Evolutionary conservation across 2,888 invertebrate genomes (phyloP).

Genomic region (Resseliella maxima): DNA sequence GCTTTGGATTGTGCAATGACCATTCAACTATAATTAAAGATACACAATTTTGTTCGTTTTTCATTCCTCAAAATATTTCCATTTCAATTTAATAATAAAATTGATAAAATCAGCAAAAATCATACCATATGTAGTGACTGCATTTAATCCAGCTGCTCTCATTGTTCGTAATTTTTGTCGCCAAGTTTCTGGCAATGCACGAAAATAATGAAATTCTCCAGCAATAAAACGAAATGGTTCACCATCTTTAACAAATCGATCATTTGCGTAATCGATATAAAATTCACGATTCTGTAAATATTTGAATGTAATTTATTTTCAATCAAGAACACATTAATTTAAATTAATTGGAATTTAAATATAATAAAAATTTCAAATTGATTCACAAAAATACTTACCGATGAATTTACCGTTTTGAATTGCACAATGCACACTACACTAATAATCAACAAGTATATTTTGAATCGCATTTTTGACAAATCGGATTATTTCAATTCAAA

Average conservation of each 20-base stretch:
- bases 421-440: background rate
- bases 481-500: background rate
- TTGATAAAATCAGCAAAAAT: too few species aligned
- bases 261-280: slow-evolving; percentile 70
- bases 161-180: too few species aligned
- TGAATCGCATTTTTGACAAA: background rate
- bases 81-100: too few species aligned
- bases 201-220: slow-evolving; percentile 90
- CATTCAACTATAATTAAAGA: too few species aligned
- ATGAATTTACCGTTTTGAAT: background rate
- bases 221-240: slow-evolving; percentile 77
- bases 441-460: background rate
- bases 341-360: too few species aligned
- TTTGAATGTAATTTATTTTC: background rate
- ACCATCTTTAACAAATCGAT: slow-evolving; percentile 79
- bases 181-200: slow-evolving; percentile 67
- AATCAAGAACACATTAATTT: background rate
- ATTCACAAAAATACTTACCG: background rate
- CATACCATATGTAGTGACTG: slow-evolving; percentile 84
- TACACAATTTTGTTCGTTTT: too few species aligned
- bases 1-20: slow-evolving; percentile 87
- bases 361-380: background rate
- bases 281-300: slow-evolving; percentile 64
- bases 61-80: too few species aligned
- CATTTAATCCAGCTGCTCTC: too few species aligned